Percentiles rank a stretch among this genome's conserved stretches.
Conservation (phyloP, 1,140 invertebrate genomes). For the Choristoneura fumiferana region DNA sequence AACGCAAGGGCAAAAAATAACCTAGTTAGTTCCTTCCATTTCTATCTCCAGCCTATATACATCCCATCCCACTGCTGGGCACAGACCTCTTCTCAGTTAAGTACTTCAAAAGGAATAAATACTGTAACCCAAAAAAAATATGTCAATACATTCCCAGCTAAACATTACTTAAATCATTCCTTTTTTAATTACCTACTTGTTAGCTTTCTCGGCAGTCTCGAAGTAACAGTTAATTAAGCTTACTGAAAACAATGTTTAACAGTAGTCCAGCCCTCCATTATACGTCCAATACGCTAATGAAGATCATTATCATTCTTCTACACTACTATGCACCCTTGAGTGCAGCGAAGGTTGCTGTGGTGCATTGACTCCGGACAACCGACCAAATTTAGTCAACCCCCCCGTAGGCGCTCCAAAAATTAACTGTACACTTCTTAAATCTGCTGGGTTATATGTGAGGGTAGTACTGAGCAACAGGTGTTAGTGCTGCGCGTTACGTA, state of each 20-base stretch:
- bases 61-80: too few relatives aligned
- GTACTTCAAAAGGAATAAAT: too few relatives aligned
- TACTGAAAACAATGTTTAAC: background rate
- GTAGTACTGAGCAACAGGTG: conserved; percentile 72
- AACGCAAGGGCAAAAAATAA: too few relatives aligned
- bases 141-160: too few relatives aligned
- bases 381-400: conserved; percentile 38
- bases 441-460: conserved; percentile 59
- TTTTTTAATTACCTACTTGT: too few relatives aligned
- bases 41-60: too few relatives aligned
- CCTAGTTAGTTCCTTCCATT: too few relatives aligned
- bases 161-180: too few relatives aligned
- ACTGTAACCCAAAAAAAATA: too few relatives aligned
- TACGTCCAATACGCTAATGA: conserved; percentile 53
- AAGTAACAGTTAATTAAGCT: too few relatives aligned
- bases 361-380: conserved; percentile 67
- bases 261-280: conserved; percentile 24
- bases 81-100: too few relatives aligned
- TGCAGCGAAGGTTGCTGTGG: conserved; percentile 69
- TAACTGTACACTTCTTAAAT: conserved; percentile 38
- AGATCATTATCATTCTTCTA: conserved; percentile 63
- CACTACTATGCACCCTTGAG: conserved; percentile 71
- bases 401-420: conserved; percentile 21
- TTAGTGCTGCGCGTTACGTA: conserved; percentile 65
- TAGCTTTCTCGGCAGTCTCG: too few relatives aligned